Evolutionary conservation across 2,797 vertebrate genomes (phyloP), one percentile per base, ranked within the genome.

Genomic region (Microctenopoma steveboyesi): DNA sequence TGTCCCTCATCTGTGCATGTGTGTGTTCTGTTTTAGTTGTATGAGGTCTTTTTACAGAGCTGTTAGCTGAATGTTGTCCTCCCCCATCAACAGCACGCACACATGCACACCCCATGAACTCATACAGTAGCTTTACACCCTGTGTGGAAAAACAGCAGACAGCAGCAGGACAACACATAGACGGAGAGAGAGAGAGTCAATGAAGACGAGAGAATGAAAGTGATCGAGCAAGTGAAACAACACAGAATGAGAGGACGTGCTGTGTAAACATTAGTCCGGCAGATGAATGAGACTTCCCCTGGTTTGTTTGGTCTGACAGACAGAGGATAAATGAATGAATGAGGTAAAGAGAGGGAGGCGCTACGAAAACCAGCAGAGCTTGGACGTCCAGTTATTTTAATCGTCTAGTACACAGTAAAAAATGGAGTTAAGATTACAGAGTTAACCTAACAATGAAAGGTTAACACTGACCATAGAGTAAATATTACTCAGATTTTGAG

Each of bases 241-340:
- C 13, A 28, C 55, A 54, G 48, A 46, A 49, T 42, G 60, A 47
- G 56, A 43, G 55, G 49, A 2, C 35, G 10, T 0, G 51, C 75
- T 83, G 83, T 76, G 72, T 61, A 81, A 89, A 90, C 84, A 84
- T 10, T 16, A 1, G 55, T 28, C 61, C 50, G 49, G 42, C 68
- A 54, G 74, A 72, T 83, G 74, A 89, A 85, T 82, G 79, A 78
- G 54, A 72, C 70, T 70, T 82, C 84, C 79, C 46, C 58, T 11
- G 7, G 51, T 39, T 46, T 1, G 49, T 73, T 71, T 8, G 60
- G 64, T 22, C 72, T 18, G 65, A 71, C 58, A 50, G 78, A 71
- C 65, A 35, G 49, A 54, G 79, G 65, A 69, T 70, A 79, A 69
- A 79, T 35, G 43, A 22, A 22, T 37, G 57, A 67, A 55, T 63